Percentiles rank a stretch among this genome's conserved stretches.
phyloP scores from a whole-genome alignment of 1,140 invertebrate genomes.

The Cardiocondyla obscurior region DNA sequence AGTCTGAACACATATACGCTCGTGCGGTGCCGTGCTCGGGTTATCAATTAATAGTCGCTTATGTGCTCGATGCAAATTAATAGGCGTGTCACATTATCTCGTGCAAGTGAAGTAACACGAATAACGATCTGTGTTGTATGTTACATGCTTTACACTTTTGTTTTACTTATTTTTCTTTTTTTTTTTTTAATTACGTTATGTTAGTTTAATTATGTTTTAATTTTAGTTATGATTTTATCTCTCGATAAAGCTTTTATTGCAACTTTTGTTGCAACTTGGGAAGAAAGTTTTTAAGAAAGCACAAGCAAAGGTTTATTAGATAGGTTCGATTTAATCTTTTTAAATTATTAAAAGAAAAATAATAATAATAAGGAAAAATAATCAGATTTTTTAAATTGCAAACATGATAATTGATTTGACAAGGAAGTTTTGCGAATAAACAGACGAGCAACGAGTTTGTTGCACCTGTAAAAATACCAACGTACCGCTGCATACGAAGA shows the following conservation, averaged over 20 bases:
- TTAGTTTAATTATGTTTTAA: no score
- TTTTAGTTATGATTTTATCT: background rate
- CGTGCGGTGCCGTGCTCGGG: background rate
- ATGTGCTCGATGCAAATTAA: background rate
- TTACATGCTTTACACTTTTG: background rate
- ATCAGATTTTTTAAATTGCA: background rate
- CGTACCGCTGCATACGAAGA: background rate
- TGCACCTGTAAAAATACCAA: background rate
- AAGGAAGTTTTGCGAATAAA: background rate
- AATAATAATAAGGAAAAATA: no score
- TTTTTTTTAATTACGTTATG: no score
- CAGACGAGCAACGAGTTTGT: background rate
- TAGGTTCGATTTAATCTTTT: background rate
- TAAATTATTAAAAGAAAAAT: no score
- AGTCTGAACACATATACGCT: background rate
- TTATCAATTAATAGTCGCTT: background rate
- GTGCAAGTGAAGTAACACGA: slow-evolving; percentile 1
- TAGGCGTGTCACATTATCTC: background rate
- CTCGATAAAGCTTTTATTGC: no score
- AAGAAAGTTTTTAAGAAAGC: background rate
- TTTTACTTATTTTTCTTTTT: no score
- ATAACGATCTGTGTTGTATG: background rate
- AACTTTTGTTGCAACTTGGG: background rate
- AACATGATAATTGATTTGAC: background rate
- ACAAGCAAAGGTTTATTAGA: background rate